A percentile compares a stretch with the other conserved stretches of the same genome.
Evolutionary conservation across 2,113 vertebrate species (phyloP).

Genomic region (Trematocara nigrifrons): DNA sequence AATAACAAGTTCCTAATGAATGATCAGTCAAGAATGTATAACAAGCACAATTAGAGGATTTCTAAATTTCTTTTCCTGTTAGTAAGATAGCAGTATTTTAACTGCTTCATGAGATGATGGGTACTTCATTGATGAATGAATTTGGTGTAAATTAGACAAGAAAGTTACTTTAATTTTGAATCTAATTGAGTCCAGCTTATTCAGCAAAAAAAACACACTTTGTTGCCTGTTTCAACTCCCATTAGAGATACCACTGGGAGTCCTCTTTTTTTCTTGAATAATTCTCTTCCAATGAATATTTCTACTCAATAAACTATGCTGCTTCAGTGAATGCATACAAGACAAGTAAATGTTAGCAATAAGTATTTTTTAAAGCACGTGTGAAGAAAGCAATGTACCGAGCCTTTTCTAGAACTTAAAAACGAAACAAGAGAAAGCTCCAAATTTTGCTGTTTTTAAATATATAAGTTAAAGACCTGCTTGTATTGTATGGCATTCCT

Average conservation of each 20-base stretch:
- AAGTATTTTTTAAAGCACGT: neutral
- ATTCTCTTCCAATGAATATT: neutral
- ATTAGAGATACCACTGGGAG: neutral
- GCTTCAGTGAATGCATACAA: neutral
- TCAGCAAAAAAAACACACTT: slow-evolving; percentile 2
- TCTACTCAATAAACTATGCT: neutral
- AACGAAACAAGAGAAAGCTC: fast-evolving
- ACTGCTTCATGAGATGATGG: neutral
- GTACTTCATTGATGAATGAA: neutral
- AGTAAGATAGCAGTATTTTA: neutral
- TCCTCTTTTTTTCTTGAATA: neutral
- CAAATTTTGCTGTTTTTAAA: neutral
- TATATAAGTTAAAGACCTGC: too few relatives aligned
- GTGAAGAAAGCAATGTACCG: neutral
- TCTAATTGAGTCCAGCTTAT: neutral
- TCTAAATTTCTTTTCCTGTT: neutral
- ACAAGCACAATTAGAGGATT: neutral
- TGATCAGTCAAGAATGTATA: neutral
- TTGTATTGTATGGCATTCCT: too few relatives aligned
- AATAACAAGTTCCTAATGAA: neutral
- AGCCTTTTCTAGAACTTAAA: fast-evolving
- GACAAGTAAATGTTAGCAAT: neutral
- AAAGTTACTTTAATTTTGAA: neutral
- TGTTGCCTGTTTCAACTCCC: neutral
- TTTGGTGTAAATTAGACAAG: neutral